Evolutionary conservation across 2,888 invertebrate species (phyloP).

Genomic region (Aspidiotus destructor): DNA sequence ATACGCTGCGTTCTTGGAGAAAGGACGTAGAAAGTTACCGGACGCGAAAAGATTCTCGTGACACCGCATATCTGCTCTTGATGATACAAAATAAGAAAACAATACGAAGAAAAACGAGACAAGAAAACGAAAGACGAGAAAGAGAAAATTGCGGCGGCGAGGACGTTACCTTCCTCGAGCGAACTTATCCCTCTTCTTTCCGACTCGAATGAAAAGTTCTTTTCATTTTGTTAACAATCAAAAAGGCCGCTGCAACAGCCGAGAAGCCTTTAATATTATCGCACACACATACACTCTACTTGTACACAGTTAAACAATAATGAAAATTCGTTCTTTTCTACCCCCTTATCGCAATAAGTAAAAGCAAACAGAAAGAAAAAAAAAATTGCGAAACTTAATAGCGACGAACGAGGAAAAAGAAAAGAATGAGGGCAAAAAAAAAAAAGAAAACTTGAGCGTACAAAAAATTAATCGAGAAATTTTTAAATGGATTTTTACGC

Average conservation of each 20-base stretch:
- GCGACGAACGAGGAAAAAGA: neutral
- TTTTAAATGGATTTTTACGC: conserved; percentile 2
- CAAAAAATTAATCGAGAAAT: conserved; percentile 1
- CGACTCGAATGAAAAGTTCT: no score
- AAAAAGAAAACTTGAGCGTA: neutral
- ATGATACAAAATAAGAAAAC: neutral
- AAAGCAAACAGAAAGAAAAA: no score
- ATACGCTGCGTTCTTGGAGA: no score
- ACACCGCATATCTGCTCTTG: neutral
- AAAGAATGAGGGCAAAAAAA: neutral
- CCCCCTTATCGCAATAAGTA: no score
- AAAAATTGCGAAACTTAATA: neutral
- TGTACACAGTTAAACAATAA: no score
- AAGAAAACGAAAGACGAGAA: neutral
- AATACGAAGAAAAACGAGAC: neutral
- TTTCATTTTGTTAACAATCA: no score
- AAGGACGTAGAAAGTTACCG: no score
- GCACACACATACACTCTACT: no score
- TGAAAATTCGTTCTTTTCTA: no score
- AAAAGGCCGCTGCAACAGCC: no score
- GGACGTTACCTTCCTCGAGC: neutral
- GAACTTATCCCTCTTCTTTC: no score
- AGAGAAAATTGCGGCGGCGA: neutral
- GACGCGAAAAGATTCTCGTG: neutral
- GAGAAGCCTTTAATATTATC: no score